phyloP scores from a whole-genome alignment of 1,140 invertebrate genomes.

The Drosophila virilis region DNA sequence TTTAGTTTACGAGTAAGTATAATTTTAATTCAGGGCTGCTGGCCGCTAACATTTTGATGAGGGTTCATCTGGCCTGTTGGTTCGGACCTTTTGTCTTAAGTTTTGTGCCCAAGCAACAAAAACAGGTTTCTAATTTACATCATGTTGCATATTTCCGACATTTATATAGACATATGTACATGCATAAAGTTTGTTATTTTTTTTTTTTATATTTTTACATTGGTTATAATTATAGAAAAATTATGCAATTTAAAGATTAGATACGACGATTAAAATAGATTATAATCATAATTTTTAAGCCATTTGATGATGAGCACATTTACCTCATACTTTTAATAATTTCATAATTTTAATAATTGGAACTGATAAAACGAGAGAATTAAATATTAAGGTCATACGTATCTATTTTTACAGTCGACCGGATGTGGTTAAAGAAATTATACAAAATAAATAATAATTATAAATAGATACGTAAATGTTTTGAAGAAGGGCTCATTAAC shows the following conservation, averaged over 20 bases:
- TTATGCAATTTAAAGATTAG: conserved; percentile 7
- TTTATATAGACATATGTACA: not conserved
- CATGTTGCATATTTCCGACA: conserved; percentile 4
- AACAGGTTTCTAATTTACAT: conserved; percentile 29
- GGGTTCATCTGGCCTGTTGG: conserved; percentile 2
- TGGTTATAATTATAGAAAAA: conserved; percentile 10
- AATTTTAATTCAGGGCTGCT: conserved; percentile 13
- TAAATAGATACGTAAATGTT: too few relatives aligned
- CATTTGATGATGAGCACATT: not conserved
- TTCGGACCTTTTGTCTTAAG: not conserved
- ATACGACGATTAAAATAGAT: not conserved
- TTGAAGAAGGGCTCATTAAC: not conserved
- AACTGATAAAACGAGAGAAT: too few relatives aligned
- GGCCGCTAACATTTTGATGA: conserved; percentile 16
- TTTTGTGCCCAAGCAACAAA: conserved; percentile 7
- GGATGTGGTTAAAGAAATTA: too few relatives aligned
- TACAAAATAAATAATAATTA: too few relatives aligned
- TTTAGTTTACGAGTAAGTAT: conserved; percentile 20
- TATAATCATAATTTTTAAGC: not conserved
- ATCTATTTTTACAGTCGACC: too few relatives aligned
- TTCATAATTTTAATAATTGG: too few relatives aligned
- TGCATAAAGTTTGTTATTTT: not conserved
- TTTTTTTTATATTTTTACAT: not conserved
- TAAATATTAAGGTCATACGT: too few relatives aligned
- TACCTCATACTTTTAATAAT: not conserved